Conservation (phyloP, 2,888 invertebrate species). For the Lobophora halterata region DNA sequence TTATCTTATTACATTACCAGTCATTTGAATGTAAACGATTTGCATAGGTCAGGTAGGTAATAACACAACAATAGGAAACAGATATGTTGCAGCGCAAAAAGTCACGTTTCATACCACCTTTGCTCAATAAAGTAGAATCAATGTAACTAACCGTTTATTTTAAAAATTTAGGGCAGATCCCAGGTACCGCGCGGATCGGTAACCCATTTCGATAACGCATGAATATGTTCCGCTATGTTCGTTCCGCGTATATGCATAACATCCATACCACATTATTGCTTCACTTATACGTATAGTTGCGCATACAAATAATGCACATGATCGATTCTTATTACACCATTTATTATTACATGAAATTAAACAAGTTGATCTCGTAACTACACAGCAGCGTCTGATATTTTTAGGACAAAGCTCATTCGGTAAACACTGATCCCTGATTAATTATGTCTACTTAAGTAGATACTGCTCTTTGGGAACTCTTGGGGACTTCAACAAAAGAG, state of each 20-base stretch:
- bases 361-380: conserved; percentile 42
- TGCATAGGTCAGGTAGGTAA: too few species aligned
- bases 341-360: conserved; percentile 45
- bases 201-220: neutral
- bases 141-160: conserved; percentile 7
- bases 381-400: neutral
- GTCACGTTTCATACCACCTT: too few species aligned
- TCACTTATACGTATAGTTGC: conserved; percentile 14
- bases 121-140: too few species aligned
- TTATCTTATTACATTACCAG: conserved; percentile 11
- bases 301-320: conserved; percentile 36
- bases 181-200: neutral
- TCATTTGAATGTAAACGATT: conserved; percentile 4
- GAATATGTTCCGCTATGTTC: conserved; percentile 11
- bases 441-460: too few species aligned
- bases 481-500: too few species aligned
- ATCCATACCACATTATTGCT: conserved; percentile 15
- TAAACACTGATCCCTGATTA: neutral
- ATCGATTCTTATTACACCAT: conserved; percentile 43
- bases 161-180: conserved; percentile 3
- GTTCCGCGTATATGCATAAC: conserved; percentile 21
- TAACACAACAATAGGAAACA: too few species aligned
- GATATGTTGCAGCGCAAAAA: too few species aligned
- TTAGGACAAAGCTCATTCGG: neutral
- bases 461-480: too few species aligned